Base-by-base conservation (phyloP, 2,113 vertebrate species). In the Patagioenas fasciata region DNA sequence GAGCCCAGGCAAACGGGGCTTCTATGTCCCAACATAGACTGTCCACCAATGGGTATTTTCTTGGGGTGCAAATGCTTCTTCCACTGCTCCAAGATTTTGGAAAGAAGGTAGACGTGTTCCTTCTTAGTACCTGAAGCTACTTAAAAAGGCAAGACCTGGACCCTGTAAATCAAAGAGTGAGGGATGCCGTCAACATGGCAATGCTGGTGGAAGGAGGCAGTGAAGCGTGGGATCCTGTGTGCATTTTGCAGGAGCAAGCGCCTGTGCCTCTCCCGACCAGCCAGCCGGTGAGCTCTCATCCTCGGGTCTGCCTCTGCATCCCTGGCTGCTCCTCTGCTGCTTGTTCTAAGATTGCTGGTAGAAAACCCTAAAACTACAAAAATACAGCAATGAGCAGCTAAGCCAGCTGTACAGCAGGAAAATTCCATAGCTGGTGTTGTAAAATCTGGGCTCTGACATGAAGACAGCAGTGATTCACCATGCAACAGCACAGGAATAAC, bases 1-100 rank as follows among this genome's bases (percentile, higher is more conserved):
- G 51, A 9, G 14, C n/a, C 36, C 40, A 57, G 71, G 36, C n/a
- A 50, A 70, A 19, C 0, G 0, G n/a, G 32, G 15, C 14, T 90
- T 61, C 82, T 85, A 44, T 65, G 61, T n/a, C 66, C 77, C 69
- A 74, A 51, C 34, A 78, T 0, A 2, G 73, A 38, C 61, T 51
- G 11, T 5, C 32, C 31, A 61, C 69, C 31, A 44, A 4, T 0
- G 0, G 44, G 9, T 14, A 6, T 15, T 67, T 85, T n/a, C 32
- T 64, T 16, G 57, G 54, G 50, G 17, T 0, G 1, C 18, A 85
- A 73, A 64, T 10, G 11, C 20, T 54, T 25, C 67, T 91, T 83
- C 47, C 34, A n/a, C 54, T 60, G 29, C 65, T 81, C 56, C 44
- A 74, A 47, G 48, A 16, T 31, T 74, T 83, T 36, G 48, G 72